A percentile compares a stretch with the other conserved stretches of the same genome.
These are phyloP conservation scores for Pentalonia nigronervosa DNA, from an alignment of 1,140 invertebrate species.

Conservation along the genomic window DNA sequence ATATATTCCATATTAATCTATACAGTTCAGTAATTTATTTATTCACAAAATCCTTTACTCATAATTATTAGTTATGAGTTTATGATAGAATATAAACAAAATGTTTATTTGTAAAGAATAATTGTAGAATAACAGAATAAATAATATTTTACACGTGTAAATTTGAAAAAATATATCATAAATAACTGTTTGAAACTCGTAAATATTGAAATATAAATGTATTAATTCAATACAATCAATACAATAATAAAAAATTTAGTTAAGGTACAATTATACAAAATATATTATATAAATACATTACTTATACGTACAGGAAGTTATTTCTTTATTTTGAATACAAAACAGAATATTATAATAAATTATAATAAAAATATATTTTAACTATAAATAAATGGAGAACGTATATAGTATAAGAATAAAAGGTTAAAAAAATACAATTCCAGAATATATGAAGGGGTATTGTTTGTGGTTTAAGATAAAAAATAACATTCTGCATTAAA, in stretches of 20 bases:
- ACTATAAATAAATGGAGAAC: neutral
- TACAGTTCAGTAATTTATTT: no score
- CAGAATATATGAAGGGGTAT: neutral
- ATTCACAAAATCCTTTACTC: neutral
- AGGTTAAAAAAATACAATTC: neutral
- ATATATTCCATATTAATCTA: no score
- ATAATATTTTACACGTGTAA: no score
- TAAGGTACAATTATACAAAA: no score
- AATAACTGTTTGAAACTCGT: neutral
- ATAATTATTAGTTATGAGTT: neutral
- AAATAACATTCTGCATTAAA: neutral
- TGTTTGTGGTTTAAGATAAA: neutral
- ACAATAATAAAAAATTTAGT: no score
- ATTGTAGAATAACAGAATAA: no score
- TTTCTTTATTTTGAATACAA: neutral
- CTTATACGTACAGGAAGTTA: neutral
- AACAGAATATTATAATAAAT: neutral
- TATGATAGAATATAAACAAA: neutral
- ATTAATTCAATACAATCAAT: neutral
- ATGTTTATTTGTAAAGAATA: no score
- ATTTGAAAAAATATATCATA: neutral
- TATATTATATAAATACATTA: neutral
- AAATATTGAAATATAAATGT: neutral
- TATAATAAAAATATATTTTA: neutral
- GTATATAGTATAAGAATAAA: no score